A percentile compares a stretch with the other conserved stretches of the same genome.
Conservation (phyloP, 2,797 vertebrate species). For the Catamblyrhynchus diadema region DNA sequence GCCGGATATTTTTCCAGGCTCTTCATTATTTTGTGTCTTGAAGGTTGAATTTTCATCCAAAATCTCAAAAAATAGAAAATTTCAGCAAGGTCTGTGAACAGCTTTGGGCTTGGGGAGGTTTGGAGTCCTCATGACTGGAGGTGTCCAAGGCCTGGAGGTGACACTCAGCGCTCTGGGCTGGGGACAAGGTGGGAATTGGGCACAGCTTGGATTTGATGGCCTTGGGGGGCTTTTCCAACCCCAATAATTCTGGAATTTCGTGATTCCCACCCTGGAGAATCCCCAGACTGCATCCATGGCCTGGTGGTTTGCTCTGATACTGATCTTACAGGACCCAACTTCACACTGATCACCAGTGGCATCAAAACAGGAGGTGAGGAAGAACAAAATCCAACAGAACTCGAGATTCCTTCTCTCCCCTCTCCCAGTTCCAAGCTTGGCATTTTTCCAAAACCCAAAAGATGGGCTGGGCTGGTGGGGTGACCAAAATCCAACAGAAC, state of each 20-base stretch:
- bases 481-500: not conserved
- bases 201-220: not conserved
- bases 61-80: not conserved
- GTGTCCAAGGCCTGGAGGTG: not conserved
- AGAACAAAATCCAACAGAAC: not conserved
- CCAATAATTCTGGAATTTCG: not conserved
- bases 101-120: not conserved
- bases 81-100: not conserved
- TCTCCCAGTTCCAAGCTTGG: not conserved
- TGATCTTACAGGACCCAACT: not conserved
- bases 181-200: not conserved
- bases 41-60: not conserved
- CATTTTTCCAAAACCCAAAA: not conserved
- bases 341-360: fast-evolving
- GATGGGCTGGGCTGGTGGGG: not conserved
- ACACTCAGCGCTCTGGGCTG: not conserved
- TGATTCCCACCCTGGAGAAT: not conserved
- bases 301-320: not conserved
- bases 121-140: not conserved
- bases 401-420: not conserved
- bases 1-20: not conserved
- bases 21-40: not conserved
- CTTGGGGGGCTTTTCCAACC: not conserved
- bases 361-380: not conserved
- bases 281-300: not conserved